A percentile compares a stretch with the other conserved stretches of the same genome.
phyloP scores from a whole-genome alignment of 2,888 invertebrate genomes.

The Lasioglossum malachurum region DNA sequence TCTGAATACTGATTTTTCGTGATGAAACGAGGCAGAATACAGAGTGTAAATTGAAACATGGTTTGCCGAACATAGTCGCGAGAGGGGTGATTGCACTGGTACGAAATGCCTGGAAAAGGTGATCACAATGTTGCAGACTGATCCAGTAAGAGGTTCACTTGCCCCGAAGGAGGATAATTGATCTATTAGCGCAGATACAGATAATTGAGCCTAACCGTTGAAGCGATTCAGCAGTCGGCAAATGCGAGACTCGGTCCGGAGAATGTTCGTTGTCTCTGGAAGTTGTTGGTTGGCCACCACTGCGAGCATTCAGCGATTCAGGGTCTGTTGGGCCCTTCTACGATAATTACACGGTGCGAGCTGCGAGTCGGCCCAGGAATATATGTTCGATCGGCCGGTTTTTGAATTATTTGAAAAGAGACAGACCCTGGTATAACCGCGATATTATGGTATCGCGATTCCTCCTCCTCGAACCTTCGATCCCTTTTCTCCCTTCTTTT shows the following conservation, averaged over 20 bases:
- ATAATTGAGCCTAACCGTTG: constrained; percentile 58
- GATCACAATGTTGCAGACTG: not conserved
- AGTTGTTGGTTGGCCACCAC: constrained; percentile 80
- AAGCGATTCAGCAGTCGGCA: constrained; percentile 31
- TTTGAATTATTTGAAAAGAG: constrained; percentile 85
- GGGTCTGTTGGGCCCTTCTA: constrained; percentile 80
- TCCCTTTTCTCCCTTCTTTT: constrained; percentile 65
- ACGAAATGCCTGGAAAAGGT: not conserved
- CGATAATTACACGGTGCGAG: constrained; percentile 85
- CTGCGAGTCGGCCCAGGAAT: constrained; percentile 82
- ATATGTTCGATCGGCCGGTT: constrained; percentile 85
- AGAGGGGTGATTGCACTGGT: not conserved
- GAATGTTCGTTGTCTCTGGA: not conserved
- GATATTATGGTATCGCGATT: constrained; percentile 83
- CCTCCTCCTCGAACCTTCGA: constrained; percentile 72
- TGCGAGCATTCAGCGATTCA: constrained; percentile 80
- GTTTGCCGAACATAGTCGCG: no score
- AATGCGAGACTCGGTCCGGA: not conserved
- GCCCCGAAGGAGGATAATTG: constrained; percentile 9
- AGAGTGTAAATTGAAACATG: no score
- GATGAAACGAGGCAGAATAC: no score
- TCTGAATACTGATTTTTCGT: no score
- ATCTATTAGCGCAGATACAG: constrained; percentile 46
- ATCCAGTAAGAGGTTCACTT: not conserved
- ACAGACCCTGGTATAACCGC: constrained; percentile 81